A percentile compares a stretch with the other conserved stretches of the same genome.
Conservation (phyloP, 2,113 vertebrate species). For the Nothocercus julius region DNA sequence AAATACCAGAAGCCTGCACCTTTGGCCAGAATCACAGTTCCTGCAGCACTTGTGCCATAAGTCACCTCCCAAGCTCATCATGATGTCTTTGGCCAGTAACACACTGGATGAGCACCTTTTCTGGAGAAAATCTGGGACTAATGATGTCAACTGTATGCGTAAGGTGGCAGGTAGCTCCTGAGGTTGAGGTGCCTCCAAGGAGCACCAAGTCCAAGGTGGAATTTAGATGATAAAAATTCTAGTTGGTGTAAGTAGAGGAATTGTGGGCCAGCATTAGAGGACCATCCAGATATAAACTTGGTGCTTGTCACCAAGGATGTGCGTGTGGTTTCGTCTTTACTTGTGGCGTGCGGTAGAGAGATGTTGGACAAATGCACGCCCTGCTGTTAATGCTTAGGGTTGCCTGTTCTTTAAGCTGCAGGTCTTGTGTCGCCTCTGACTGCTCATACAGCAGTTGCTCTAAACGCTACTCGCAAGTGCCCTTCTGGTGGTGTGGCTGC, state of each 20-base stretch:
- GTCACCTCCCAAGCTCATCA: neutral
- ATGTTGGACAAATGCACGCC: rapidly evolving
- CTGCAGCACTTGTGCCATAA: neutral
- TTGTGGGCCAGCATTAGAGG: neutral
- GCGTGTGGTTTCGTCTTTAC: neutral
- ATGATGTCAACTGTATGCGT: neutral
- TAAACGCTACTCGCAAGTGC: neutral
- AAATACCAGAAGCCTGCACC: neutral
- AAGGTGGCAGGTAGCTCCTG: neutral
- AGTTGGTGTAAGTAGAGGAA: neutral
- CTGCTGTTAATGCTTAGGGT: neutral
- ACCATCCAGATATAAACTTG: neutral
- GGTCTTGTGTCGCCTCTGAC: neutral
- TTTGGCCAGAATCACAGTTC: neutral
- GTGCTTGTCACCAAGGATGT: neutral
- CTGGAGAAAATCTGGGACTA: neutral
- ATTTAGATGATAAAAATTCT: neutral
- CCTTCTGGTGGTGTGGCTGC: neutral
- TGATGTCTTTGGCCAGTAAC: neutral
- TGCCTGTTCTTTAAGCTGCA: neutral
- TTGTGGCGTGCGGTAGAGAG: neutral
- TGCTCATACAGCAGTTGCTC: neutral
- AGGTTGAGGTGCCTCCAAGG: neutral
- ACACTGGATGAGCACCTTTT: neutral
- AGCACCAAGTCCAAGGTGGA: too few relatives aligned